These are phyloP conservation scores for Caenorhabditis imperialis DNA, from an alignment of 2,888 invertebrate genomes.

Conservation along the genomic window DNA sequence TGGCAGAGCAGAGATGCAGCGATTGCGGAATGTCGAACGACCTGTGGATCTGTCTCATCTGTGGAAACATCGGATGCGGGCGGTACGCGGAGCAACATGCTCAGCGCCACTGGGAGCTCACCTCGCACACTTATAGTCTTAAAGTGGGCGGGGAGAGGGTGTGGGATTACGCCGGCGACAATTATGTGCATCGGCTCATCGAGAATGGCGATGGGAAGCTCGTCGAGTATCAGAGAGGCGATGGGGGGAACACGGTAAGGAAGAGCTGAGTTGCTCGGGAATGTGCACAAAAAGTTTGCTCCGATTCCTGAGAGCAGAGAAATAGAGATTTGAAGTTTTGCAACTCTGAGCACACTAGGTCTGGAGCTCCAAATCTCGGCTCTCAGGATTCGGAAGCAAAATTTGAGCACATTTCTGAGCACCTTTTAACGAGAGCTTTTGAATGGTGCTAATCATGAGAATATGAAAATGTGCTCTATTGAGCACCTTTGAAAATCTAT, in stretches of 20 bases:
- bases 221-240: slow-evolving; percentile 82
- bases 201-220: slow-evolving; percentile 82
- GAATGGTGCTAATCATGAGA: slow-evolving; percentile 1
- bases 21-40: slow-evolving; percentile 83
- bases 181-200: slow-evolving; percentile 93
- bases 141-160: slow-evolving; percentile 88
- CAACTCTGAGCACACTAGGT: too few species aligned
- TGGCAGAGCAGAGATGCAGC: slow-evolving; percentile 82
- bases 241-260: too few species aligned
- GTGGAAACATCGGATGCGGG: slow-evolving; percentile 98
- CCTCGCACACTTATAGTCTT: slow-evolving; percentile 96
- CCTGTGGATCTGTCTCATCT: slow-evolving; percentile 98
- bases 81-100: slow-evolving; percentile 92
- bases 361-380: too few species aligned
- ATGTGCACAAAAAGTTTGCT: too few species aligned
- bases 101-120: slow-evolving; percentile 91
- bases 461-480: neutral
- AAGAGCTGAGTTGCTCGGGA: too few species aligned
- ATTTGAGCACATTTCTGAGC: too few species aligned
- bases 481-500: neutral
- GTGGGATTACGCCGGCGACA: slow-evolving; percentile 99
- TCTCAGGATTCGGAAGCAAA: too few species aligned
- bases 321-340: too few species aligned
- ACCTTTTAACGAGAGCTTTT: too few species aligned
- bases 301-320: too few species aligned